A percentile compares a stretch with the other conserved stretches of the same genome.
phyloP scores from a whole-genome alignment of 2,797 vertebrate genomes.

The Chelmon rostratus region DNA sequence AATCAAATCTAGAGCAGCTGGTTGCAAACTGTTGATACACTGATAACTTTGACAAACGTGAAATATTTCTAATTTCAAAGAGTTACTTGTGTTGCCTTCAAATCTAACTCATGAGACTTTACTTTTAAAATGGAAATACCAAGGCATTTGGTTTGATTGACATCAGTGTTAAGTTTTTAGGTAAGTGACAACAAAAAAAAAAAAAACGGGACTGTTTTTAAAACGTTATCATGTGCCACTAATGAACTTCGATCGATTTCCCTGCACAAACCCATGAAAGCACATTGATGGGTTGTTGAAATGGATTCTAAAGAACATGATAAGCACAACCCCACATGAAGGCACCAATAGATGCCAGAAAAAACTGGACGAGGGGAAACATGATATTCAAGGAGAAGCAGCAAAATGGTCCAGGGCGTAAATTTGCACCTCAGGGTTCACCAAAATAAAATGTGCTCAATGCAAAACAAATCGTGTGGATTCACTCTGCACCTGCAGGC shows the following conservation, averaged over 20 bases:
- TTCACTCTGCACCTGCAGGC: too few relatives aligned
- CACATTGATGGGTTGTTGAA: not conserved
- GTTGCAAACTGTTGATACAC: not conserved
- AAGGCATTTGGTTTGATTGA: not conserved
- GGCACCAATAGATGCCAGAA: too few relatives aligned
- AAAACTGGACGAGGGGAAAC: too few relatives aligned
- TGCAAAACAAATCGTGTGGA: too few relatives aligned
- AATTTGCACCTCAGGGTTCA: too few relatives aligned
- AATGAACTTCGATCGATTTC: not conserved
- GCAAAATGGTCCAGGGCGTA: too few relatives aligned
- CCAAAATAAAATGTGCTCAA: too few relatives aligned
- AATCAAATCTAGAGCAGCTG: constrained; percentile 33
- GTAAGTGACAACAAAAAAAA: not conserved
- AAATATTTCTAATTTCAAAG: not conserved
- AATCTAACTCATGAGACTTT: not conserved
- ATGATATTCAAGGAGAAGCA: too few relatives aligned
- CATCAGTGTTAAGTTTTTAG: not conserved
- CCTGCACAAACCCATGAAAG: not conserved
- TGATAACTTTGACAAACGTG: not conserved
- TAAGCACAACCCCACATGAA: too few relatives aligned
- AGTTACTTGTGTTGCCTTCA: not conserved
- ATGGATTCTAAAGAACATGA: not conserved
- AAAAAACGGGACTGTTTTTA: not conserved
- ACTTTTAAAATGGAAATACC: not conserved
- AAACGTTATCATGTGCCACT: not conserved